These are phyloP conservation scores for Halichoerus grypus DNA, from an alignment of 2,113 vertebrate genomes.

Conservation along the genomic window DNA sequence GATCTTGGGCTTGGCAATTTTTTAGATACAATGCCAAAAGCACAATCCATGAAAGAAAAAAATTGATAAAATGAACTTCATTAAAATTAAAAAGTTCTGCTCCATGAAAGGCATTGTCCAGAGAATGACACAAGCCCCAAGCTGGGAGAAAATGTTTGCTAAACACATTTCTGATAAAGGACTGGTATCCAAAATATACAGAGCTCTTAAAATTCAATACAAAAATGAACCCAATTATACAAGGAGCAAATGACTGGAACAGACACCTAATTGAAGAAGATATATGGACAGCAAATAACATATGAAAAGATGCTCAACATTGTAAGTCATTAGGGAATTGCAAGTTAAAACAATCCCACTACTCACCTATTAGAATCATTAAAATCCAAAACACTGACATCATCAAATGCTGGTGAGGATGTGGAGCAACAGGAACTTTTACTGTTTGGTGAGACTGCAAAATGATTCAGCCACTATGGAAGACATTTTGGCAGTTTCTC, in stretches of 20 bases:
- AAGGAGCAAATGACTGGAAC: background rate
- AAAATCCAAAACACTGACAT: background rate
- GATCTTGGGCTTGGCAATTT: background rate
- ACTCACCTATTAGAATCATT: background rate
- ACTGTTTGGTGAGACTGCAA: background rate
- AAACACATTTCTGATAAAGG: background rate
- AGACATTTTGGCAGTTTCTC: background rate
- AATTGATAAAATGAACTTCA: background rate
- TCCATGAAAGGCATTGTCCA: background rate
- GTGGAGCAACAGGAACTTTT: background rate
- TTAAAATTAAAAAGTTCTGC: background rate
- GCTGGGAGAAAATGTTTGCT: background rate
- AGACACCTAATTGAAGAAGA: background rate
- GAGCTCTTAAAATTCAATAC: background rate
- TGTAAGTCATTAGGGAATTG: background rate
- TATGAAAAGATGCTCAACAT: background rate
- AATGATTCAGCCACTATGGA: background rate
- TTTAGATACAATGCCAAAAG: background rate
- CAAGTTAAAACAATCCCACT: background rate
- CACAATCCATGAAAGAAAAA: background rate
- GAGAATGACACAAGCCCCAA: background rate
- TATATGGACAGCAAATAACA: background rate
- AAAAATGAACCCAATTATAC: background rate
- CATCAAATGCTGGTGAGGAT: background rate
- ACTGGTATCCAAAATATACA: slow-evolving; percentile 1